A percentile compares a stretch with the other conserved stretches of the same genome.
Conservation (phyloP, 2,113 vertebrate genomes). For the Lasiurus cinereus region DNA sequence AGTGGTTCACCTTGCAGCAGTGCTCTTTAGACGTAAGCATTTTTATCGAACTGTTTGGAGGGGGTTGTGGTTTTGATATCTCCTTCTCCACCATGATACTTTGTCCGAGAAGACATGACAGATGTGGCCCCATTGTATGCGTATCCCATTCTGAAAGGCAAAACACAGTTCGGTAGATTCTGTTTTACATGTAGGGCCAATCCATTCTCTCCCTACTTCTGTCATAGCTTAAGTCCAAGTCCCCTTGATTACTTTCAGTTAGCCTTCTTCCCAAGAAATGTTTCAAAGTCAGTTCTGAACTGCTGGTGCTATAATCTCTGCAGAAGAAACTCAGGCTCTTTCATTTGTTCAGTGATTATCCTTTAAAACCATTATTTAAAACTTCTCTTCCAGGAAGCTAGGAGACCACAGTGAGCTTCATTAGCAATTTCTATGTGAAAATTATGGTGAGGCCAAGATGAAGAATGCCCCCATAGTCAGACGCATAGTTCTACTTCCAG, state of each 20-base stretch:
- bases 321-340: neutral
- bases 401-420: neutral
- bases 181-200: fast-evolving
- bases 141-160: slow-evolving; percentile 87
- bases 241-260: neutral
- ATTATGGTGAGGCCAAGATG: neutral
- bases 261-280: neutral
- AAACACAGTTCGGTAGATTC: slow-evolving; percentile 44
- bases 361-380: neutral
- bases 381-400: neutral
- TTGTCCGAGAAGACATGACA: slow-evolving; percentile 89
- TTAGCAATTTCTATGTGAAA: neutral
- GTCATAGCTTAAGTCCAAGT: neutral
- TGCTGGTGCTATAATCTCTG: neutral
- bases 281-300: neutral
- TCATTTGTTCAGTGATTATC: neutral
- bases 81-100: slow-evolving; percentile 85
- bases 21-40: slow-evolving; percentile 91
- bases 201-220: too few species aligned
- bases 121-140: slow-evolving; percentile 90
- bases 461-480: neutral
- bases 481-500: neutral
- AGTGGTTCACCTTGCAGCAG: slow-evolving; percentile 70
- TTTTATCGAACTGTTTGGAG: slow-evolving; percentile 91
- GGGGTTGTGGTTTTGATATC: slow-evolving; percentile 82